Percentiles rank a stretch among this genome's conserved stretches.
These are phyloP conservation scores for Lagorchestes hirsutus DNA, from an alignment of 2,797 vertebrate species.

Conservation along the genomic window DNA sequence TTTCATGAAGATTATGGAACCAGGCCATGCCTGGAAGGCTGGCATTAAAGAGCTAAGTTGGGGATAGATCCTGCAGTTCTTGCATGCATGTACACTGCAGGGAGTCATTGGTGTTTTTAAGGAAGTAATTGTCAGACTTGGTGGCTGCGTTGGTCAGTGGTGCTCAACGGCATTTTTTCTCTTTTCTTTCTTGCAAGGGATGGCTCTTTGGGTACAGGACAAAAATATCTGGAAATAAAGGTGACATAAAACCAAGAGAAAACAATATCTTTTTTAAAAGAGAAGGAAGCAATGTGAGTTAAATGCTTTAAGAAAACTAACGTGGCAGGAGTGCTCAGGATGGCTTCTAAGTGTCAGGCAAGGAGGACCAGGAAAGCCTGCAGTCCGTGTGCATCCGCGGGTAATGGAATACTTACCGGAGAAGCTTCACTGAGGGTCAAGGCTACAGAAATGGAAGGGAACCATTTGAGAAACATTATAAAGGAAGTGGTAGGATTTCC, in stretches of 20 bases:
- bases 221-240: neutral
- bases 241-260: neutral
- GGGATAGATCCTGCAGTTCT: neutral
- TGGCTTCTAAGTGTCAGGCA: neutral
- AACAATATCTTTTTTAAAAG: neutral
- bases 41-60: neutral
- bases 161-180: neutral
- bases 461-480: neutral
- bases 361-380: neutral
- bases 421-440: neutral
- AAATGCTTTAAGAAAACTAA: neutral
- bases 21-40: neutral
- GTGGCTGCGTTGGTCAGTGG: neutral
- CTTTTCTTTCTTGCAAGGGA: neutral
- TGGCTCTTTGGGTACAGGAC: neutral
- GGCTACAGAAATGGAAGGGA: too few relatives aligned
- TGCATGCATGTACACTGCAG: too few relatives aligned
- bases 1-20: neutral
- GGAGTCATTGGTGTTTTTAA: neutral
- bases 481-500: neutral
- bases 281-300: neutral
- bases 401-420: neutral
- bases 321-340: neutral
- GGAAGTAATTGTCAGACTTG: neutral
- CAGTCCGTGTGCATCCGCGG: rapidly evolving